phyloP scores from a whole-genome alignment of 2,797 vertebrate genomes.

The Poecile montanus region DNA sequence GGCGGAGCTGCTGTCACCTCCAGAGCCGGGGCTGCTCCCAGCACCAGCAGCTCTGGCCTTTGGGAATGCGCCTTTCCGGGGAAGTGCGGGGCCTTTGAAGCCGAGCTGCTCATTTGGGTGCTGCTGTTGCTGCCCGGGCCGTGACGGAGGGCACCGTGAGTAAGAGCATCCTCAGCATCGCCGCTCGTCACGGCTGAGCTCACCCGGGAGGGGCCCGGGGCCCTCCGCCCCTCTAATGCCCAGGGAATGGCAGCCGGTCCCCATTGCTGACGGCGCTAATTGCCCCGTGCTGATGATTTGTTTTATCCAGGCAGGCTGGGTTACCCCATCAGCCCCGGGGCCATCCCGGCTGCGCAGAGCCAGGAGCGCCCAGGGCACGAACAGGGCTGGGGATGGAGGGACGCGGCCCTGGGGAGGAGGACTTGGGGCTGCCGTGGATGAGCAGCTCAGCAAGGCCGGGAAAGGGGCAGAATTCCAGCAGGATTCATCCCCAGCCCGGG shows the following conservation, averaged over 20 bases:
- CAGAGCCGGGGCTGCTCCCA: rapidly evolving
- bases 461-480: background rate
- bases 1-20: too few relatives aligned
- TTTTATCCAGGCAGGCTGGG: background rate
- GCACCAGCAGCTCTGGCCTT: background rate
- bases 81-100: background rate
- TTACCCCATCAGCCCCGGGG: background rate
- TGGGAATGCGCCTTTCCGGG: background rate
- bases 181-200: background rate
- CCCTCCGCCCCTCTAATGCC: background rate
- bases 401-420: background rate
- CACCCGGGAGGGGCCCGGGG: background rate
- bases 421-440: background rate
- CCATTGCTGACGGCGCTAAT: background rate
- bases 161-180: background rate
- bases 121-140: background rate
- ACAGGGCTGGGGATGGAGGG: background rate
- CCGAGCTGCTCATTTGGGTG: background rate
- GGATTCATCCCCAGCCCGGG: too few relatives aligned
- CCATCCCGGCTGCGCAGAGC: background rate
- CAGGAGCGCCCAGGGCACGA: rapidly evolving
- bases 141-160: background rate
- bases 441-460: background rate
- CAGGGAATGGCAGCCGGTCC: background rate
- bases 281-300: background rate